Percentiles rank a stretch among this genome's conserved stretches.
Evolutionary conservation across 1,140 invertebrate species (phyloP).

Genomic region (Ips nitidus): DNA sequence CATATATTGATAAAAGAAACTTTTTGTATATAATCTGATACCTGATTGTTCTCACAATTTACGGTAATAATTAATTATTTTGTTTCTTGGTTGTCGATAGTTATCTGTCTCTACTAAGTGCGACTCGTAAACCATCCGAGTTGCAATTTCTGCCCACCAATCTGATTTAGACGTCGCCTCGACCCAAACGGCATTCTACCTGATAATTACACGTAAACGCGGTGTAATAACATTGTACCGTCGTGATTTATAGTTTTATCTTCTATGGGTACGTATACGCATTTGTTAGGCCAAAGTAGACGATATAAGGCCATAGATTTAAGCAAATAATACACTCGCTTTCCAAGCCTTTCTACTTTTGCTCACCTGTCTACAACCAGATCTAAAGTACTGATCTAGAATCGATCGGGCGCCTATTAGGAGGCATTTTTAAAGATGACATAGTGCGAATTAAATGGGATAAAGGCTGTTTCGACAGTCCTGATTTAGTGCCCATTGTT

Average conservation of each 20-base stretch:
- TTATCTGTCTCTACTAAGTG: too few species aligned
- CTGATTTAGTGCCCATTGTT: constrained; percentile 47
- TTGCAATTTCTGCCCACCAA: neutral
- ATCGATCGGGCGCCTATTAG: neutral
- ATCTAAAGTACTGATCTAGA: neutral
- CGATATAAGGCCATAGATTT: neutral
- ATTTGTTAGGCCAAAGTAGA: neutral
- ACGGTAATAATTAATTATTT: too few species aligned
- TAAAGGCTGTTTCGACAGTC: constrained; percentile 37
- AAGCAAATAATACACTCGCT: neutral
- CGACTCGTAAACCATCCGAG: neutral
- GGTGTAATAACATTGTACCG: constrained; percentile 2
- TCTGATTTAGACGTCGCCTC: neutral
- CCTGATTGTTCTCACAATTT: too few species aligned
- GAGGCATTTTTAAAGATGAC: constrained; percentile 37
- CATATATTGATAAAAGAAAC: too few species aligned
- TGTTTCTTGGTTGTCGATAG: too few species aligned
- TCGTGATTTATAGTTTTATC: constrained; percentile 13
- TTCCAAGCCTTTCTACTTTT: too few species aligned
- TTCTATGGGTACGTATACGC: neutral
- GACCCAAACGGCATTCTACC: constrained; percentile 1
- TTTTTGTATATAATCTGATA: too few species aligned
- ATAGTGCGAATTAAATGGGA: constrained; percentile 38
- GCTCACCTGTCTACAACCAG: neutral
- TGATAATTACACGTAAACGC: constrained; percentile 2